These are phyloP conservation scores for Otolemur crassicaudatus DNA, from an alignment of 2,797 vertebrate genomes.

Conservation along the genomic window DNA sequence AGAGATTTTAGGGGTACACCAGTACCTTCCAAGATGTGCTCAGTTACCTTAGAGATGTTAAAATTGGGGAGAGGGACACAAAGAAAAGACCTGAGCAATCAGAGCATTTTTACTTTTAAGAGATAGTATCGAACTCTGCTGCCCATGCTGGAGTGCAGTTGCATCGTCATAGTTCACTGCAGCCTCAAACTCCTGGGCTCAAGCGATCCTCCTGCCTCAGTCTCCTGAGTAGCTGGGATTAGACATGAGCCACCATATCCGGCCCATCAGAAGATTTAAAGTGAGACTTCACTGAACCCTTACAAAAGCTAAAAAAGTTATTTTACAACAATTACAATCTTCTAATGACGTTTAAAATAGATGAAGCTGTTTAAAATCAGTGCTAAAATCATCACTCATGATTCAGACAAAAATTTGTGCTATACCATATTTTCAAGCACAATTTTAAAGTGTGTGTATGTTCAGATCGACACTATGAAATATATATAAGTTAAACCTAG, in stretches of 20 bases:
- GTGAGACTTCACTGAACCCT: slow-evolving; percentile 24
- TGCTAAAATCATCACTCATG: slow-evolving; percentile 14
- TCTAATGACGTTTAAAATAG: slow-evolving; percentile 29
- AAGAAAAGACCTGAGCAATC: neutral
- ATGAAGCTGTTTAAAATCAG: neutral
- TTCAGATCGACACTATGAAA: slow-evolving; percentile 38
- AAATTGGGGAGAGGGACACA: neutral
- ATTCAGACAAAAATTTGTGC: slow-evolving; percentile 51
- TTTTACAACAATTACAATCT: slow-evolving; percentile 49
- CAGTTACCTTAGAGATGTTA: slow-evolving; percentile 21
- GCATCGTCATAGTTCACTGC: neutral
- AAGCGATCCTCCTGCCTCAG: neutral
- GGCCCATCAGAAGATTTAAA: slow-evolving; percentile 48
- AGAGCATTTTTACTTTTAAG: neutral
- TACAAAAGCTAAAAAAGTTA: slow-evolving; percentile 31
- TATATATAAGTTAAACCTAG: neutral
- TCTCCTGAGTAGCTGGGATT: neutral
- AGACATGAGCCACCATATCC: neutral
- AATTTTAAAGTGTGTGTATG: slow-evolving; percentile 47
- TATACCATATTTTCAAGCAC: slow-evolving; percentile 8
- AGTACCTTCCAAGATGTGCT: slow-evolving; percentile 31
- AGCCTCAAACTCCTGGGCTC: neutral
- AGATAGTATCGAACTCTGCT: neutral
- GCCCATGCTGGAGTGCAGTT: neutral
- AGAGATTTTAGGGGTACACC: neutral